phyloP scores from a whole-genome alignment of 2,888 invertebrate species.

The Euplexia lucipara region DNA sequence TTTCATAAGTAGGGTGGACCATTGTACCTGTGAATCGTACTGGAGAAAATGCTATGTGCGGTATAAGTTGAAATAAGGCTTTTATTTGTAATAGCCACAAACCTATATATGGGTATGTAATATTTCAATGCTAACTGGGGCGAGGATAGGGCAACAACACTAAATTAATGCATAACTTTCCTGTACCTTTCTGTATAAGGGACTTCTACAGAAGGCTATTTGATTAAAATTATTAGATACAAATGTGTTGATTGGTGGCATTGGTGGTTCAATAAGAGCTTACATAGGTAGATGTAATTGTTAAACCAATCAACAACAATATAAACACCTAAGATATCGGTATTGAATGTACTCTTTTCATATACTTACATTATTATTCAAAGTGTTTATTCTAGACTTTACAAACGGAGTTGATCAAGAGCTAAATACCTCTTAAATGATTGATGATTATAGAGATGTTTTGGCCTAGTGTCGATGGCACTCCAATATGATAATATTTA shows the following conservation, averaged over 20 bases:
- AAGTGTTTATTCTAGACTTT: no score
- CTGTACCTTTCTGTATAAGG: no score
- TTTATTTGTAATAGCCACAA: conserved; percentile 6
- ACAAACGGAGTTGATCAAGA: no score
- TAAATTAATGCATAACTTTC: not conserved
- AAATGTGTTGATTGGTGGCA: not conserved
- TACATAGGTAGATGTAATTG: not conserved
- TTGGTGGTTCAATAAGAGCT: conserved; percentile 11
- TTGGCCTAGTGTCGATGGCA: not conserved
- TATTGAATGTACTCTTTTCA: not conserved
- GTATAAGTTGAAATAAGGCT: not conserved
- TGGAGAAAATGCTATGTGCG: not conserved
- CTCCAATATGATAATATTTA: conserved; percentile 31
- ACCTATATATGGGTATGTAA: not conserved
- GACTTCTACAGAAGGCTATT: no score
- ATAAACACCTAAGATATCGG: not conserved
- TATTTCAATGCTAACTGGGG: not conserved
- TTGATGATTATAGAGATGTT: no score
- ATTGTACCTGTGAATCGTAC: conserved; percentile 1
- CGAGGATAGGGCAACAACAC: not conserved
- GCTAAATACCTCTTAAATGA: no score
- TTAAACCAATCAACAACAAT: conserved; percentile 4
- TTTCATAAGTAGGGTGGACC: not conserved
- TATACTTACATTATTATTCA: no score
- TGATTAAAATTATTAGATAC: not conserved